Conservation (phyloP, 1,140 invertebrate genomes). For the Drosophila tristis region DNA sequence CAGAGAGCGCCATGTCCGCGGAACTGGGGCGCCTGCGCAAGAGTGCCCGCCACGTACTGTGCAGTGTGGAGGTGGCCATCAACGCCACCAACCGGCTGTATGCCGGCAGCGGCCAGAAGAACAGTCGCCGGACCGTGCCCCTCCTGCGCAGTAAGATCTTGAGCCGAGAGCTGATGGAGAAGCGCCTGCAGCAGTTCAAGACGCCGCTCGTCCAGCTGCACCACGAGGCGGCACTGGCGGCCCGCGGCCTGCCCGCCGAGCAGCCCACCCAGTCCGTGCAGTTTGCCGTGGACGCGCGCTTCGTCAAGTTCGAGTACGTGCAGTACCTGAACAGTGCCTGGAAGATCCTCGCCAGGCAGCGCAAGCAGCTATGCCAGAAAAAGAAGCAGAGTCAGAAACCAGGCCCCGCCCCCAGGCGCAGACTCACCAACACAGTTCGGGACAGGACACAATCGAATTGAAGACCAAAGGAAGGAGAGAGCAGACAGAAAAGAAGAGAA, state of each 20-base stretch:
- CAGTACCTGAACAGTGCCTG: conserved; percentile 50
- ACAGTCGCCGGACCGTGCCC: not conserved
- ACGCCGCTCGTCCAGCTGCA: conserved; percentile 50
- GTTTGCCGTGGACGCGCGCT: conserved; percentile 33
- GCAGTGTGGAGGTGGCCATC: conserved; percentile 62
- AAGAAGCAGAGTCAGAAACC: not conserved
- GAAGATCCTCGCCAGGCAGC: conserved; percentile 29
- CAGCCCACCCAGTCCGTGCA: conserved; percentile 7
- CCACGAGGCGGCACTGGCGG: conserved; percentile 35
- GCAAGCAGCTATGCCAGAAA: conserved; percentile 11
- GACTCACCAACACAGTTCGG: no score
- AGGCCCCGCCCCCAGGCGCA: no score
- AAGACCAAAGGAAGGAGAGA: no score
- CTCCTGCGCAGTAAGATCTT: conserved; percentile 26
- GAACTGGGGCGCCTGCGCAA: conserved; percentile 45
- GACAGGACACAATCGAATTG: no score
- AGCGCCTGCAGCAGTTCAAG: conserved; percentile 37
- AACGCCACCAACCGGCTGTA: conserved; percentile 49
- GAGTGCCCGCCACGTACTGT: conserved; percentile 50
- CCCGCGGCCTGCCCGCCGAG: not conserved
- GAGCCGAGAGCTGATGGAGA: conserved; percentile 47
- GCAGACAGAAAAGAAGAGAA: no score
- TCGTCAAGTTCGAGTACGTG: conserved; percentile 52
- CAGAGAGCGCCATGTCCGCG: conserved; percentile 27
- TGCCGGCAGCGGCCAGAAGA: not conserved